These are phyloP conservation scores for Sinonovacula constricta DNA, from an alignment of 1,140 invertebrate genomes.

Conservation along the genomic window DNA sequence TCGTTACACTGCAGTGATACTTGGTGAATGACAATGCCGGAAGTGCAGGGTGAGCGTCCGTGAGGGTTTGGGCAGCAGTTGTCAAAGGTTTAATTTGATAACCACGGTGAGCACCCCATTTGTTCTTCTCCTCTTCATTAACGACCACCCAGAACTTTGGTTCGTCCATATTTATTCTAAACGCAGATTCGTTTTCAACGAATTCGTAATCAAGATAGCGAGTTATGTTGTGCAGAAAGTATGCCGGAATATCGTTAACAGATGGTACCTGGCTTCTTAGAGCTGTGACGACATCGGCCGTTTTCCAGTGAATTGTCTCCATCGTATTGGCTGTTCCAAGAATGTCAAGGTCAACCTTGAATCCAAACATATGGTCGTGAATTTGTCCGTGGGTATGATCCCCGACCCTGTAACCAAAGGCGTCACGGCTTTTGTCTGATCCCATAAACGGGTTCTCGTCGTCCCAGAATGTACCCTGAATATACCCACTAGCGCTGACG, in stretches of 20 bases:
- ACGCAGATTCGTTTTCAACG: conserved; percentile 33
- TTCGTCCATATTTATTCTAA: conserved; percentile 21
- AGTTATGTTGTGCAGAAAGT: conserved; percentile 46
- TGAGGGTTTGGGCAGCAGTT: conserved; percentile 25
- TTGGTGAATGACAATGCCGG: conserved; percentile 48
- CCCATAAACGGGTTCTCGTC: conserved; percentile 46
- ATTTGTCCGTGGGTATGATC: conserved; percentile 55
- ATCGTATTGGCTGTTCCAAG: conserved; percentile 58
- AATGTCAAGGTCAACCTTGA: conserved; percentile 68
- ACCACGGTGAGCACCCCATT: conserved; percentile 48
- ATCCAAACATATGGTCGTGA: conserved; percentile 69
- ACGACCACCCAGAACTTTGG: conserved; percentile 49
- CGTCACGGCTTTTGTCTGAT: conserved; percentile 26
- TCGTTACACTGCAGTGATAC: conserved; percentile 50
- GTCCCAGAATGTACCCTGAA: conserved; percentile 54
- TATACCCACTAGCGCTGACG: conserved; percentile 58
- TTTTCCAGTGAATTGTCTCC: conserved; percentile 54
- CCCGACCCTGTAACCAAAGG: conserved; percentile 60
- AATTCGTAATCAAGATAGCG: conserved; percentile 46
- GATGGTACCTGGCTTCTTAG: conserved; percentile 24
- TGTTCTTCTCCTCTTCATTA: conserved; percentile 50
- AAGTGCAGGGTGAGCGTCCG: conserved; percentile 46
- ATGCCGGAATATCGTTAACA: conserved; percentile 18
- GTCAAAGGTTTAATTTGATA: conserved; percentile 42
- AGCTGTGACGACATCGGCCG: conserved; percentile 40